Conservation (phyloP, 2,888 invertebrate genomes). For the Anthoptus insignis region DNA sequence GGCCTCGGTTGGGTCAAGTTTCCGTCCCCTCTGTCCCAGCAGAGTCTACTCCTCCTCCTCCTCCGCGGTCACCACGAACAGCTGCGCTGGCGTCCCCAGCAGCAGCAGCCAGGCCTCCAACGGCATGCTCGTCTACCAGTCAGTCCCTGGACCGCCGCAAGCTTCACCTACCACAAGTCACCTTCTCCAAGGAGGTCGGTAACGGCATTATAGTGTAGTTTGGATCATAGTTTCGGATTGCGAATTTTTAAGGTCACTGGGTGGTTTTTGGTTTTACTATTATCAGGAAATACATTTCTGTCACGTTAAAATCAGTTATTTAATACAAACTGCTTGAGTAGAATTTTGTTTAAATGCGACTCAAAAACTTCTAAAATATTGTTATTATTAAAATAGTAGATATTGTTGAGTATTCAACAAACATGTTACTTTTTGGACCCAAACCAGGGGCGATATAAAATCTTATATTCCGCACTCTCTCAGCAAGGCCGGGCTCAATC, state of each 20-base stretch:
- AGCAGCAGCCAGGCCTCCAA: conserved; percentile 87
- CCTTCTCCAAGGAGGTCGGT: conserved; percentile 97
- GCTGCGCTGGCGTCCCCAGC: conserved; percentile 73
- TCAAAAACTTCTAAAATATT: no score
- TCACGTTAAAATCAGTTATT: no score
- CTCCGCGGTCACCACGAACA: conserved; percentile 73
- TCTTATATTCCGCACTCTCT: neutral
- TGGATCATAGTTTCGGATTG: conserved; percentile 29
- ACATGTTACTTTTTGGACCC: neutral
- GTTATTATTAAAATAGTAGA: no score
- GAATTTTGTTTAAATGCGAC: no score
- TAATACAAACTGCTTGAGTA: no score
- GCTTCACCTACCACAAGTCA: conserved; percentile 93
- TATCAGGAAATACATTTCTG: no score
- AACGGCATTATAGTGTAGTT: conserved; percentile 93
- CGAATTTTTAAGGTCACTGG: conserved; percentile 43
- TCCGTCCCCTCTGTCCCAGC: conserved; percentile 60
- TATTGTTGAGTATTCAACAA: no score
- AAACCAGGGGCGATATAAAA: neutral
- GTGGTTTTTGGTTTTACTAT: conserved; percentile 30
- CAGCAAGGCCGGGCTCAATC: neutral
- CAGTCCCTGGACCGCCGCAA: conserved; percentile 88
- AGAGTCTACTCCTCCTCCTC: conserved; percentile 77
- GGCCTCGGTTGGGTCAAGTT: conserved; percentile 66
- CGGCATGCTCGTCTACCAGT: conserved; percentile 90